These are phyloP conservation scores for Petrosia ficiformis DNA, from an alignment of 37 sponge, comb jelly and placozoan species.

Conservation along the genomic window DNA sequence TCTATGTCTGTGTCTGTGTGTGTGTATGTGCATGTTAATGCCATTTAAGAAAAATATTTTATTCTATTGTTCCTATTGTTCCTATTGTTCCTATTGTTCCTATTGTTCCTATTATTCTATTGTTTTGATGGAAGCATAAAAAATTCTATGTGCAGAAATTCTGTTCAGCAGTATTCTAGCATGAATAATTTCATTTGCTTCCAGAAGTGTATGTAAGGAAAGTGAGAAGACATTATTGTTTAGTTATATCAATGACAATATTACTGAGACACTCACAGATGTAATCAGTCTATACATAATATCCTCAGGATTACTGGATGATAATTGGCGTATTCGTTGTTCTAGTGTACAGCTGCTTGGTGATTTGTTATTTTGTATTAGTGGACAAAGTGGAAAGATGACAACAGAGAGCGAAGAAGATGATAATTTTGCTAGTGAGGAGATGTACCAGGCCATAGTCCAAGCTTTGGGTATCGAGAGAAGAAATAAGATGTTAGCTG, in stretches of 20 bases:
- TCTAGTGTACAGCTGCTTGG: constrained; percentile 91
- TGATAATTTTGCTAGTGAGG: constrained; percentile 97
- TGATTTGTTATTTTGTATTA: constrained; percentile 91
- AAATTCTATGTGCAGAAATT: too few relatives aligned
- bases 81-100: neutral
- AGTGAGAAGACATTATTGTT: too few relatives aligned
- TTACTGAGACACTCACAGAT: too few relatives aligned
- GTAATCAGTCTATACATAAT: too few relatives aligned
- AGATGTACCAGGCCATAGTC: constrained; percentile 65
- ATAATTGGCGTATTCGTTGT: constrained; percentile 96
- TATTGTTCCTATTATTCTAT: too few relatives aligned
- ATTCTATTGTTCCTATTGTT: neutral
- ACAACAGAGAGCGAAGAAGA: constrained; percentile 94
- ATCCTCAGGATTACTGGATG: constrained; percentile 79
- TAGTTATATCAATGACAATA: too few relatives aligned
- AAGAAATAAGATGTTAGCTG: constrained; percentile 89
- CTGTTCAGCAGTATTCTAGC: too few relatives aligned
- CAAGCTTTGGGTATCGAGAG: constrained; percentile 71
- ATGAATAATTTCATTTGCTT: too few relatives aligned
- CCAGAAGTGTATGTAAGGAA: too few relatives aligned
- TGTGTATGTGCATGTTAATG: too few relatives aligned
- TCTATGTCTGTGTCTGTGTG: neutral
- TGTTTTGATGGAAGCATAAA: too few relatives aligned
- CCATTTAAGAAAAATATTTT: too few relatives aligned
- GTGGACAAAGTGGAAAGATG: constrained; percentile 98